Evolutionary conservation across 2,888 invertebrate species (phyloP), one percentile per base, ranked within the genome.

Genomic region (Drosophila meridiana): DNA sequence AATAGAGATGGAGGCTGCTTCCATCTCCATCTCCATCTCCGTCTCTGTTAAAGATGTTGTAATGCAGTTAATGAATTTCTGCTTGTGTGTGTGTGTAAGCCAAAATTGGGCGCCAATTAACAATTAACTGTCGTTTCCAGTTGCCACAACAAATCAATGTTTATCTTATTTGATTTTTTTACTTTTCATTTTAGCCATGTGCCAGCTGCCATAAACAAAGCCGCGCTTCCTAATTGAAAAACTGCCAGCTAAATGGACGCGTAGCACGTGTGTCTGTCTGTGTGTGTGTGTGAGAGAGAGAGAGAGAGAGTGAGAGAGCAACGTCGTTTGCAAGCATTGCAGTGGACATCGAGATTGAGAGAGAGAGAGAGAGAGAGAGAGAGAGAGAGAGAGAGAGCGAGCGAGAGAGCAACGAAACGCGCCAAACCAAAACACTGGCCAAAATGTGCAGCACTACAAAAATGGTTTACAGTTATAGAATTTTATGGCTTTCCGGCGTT

Each of bases 381-480:
- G n/a, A n/a, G n/a, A n/a, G 36, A 20, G 53, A 53, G 55, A 7
- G 38, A 13, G 38, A 38, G 38, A 38, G 1, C 20, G 20, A 20
- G 20, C 20, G 38, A 47, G 47, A 30, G 47, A 47, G 47, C 59
- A 68, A 55, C 67, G 30, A 63, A 56, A 45, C 71, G 56, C 58
- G 30, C 64, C 52, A 52, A 68, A 66, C 57, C 69, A 72, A 78
- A 75, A 68, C 73, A 77, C 59, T 72, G 74, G 73, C 79, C 86
- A 87, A 87, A 83, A 87, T 91, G 92, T 87, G 84, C 79, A 84
- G 82, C 84, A 78, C 88, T 76, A 89, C 88, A 74, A 91, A 90
- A 90, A 92, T 92, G 92, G 90, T 92, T 91, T 90, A 92, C 91
- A 92, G 91, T 91, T 92, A 92, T 91, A 92, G 89, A 89, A 87